Evolutionary conservation across 2,797 vertebrate species (phyloP).

Genomic region (Oceanodroma leucorhoa): DNA sequence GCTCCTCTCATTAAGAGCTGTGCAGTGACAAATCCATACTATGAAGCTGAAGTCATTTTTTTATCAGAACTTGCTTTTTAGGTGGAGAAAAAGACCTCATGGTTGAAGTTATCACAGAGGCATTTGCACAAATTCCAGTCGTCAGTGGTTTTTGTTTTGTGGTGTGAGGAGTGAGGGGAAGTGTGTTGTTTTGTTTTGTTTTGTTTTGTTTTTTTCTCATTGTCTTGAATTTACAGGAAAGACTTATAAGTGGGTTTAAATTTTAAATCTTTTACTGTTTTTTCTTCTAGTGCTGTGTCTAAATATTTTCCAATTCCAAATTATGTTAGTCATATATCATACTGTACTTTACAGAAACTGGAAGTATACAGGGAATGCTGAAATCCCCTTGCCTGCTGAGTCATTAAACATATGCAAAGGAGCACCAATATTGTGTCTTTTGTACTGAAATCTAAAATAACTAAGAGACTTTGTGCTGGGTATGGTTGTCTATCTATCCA

Average conservation of each 20-base stretch:
- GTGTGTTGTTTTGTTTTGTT: too few species aligned
- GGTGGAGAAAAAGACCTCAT: conserved; percentile 68
- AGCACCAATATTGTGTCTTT: not conserved
- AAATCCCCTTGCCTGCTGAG: not conserved
- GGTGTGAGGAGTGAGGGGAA: not conserved
- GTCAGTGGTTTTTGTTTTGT: not conserved
- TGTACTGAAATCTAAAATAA: not conserved
- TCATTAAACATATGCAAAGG: not conserved
- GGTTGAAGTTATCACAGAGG: conserved; percentile 51
- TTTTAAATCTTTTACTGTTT: not conserved
- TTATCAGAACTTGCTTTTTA: conserved; percentile 64
- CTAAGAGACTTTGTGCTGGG: not conserved
- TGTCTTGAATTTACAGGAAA: not conserved
- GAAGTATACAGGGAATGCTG: not conserved
- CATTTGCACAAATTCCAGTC: conserved; percentile 22
- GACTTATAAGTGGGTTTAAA: not conserved
- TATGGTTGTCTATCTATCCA: not conserved
- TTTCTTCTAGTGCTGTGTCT: not conserved
- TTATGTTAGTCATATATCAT: not conserved
- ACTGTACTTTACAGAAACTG: not conserved
- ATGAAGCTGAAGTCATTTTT: conserved; percentile 69
- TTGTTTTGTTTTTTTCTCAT: not conserved
- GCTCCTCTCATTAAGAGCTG: conserved; percentile 59
- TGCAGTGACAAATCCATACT: conserved; percentile 65
- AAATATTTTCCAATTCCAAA: not conserved